Conservation (phyloP, 2,888 invertebrate genomes). For the Tenthredo distinguenda region DNA sequence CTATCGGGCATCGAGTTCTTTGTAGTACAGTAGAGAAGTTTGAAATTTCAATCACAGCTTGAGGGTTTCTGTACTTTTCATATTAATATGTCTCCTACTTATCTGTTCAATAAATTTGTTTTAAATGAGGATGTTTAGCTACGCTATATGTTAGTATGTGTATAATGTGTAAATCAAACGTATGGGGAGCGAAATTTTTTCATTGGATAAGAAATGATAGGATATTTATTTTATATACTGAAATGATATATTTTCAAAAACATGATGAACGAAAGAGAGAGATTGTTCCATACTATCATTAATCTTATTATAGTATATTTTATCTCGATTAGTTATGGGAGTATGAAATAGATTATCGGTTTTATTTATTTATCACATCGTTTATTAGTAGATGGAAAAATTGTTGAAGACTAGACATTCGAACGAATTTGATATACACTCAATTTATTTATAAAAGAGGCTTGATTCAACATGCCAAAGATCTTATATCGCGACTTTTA, state of each 20-base stretch:
- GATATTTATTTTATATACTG: conserved; percentile 22
- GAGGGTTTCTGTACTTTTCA: background rate
- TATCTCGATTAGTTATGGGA: background rate
- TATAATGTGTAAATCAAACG: background rate
- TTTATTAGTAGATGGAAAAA: background rate
- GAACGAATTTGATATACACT: background rate
- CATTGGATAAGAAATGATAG: background rate
- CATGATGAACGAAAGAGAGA: background rate
- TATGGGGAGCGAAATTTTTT: background rate
- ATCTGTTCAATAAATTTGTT: background rate
- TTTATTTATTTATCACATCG: background rate
- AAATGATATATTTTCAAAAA: background rate
- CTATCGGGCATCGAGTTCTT: background rate
- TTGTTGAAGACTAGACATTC: background rate
- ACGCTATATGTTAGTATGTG: background rate
- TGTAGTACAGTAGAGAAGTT: background rate
- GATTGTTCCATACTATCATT: background rate
- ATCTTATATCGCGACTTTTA: background rate
- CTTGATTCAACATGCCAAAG: background rate
- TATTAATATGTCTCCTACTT: background rate
- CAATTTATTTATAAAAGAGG: background rate
- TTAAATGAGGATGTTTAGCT: background rate
- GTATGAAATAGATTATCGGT: background rate
- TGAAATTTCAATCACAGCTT: background rate
- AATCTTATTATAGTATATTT: background rate